Conservation (phyloP, 2,113 vertebrate genomes). For the Chiloscyllium plagiosum region DNA sequence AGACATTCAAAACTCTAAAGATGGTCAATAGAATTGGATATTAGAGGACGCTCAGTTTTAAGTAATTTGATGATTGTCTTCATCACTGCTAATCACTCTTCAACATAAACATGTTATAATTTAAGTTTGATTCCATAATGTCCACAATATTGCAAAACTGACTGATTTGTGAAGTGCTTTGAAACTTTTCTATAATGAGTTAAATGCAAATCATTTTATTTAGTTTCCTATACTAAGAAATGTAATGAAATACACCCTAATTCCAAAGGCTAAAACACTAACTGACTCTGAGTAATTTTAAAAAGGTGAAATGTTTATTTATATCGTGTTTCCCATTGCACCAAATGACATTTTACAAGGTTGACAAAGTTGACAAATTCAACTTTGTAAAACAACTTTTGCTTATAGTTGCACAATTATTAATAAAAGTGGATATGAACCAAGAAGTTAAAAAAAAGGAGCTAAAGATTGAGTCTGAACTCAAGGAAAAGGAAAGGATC, state of each 20-base stretch:
- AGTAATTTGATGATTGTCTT: neutral
- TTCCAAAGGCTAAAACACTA: neutral
- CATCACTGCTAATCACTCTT: neutral
- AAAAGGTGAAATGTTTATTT: conserved; percentile 2
- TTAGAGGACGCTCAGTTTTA: neutral
- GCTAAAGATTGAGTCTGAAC: neutral
- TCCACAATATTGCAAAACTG: neutral
- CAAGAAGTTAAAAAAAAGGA: neutral
- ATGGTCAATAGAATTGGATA: neutral
- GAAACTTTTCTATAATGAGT: neutral
- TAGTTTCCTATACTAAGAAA: neutral
- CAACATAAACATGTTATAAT: neutral
- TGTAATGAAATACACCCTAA: neutral
- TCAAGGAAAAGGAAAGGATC: neutral
- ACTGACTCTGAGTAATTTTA: neutral
- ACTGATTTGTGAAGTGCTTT: neutral
- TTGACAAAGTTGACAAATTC: neutral
- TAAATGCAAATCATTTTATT: neutral
- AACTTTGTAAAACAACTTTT: neutral
- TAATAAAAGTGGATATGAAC: neutral
- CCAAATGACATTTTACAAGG: neutral
- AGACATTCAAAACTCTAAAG: neutral
- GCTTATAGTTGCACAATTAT: neutral
- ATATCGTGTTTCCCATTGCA: neutral
- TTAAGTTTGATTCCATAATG: neutral